Conservation (phyloP, 1,140 invertebrate genomes). For the Pectinophora gossypiella region DNA sequence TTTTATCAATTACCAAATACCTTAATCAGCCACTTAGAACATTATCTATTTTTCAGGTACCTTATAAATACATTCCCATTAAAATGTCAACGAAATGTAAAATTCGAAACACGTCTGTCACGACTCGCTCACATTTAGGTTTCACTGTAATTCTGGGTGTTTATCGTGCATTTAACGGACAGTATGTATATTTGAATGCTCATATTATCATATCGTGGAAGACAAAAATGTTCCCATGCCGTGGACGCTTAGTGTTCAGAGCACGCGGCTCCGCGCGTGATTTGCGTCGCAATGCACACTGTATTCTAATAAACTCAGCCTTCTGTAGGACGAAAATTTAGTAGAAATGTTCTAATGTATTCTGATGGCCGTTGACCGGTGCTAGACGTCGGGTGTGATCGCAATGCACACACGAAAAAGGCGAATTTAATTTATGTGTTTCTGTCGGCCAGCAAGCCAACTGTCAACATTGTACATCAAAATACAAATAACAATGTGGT, state of each 20-base stretch:
- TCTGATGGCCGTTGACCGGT: conserved; percentile 65
- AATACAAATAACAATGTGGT: background rate
- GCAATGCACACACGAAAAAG: conserved; percentile 12
- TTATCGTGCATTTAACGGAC: conserved; percentile 75
- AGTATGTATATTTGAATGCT: conserved; percentile 75
- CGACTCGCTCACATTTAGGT: conserved; percentile 66
- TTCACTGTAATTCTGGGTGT: conserved; percentile 75
- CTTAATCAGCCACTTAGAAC: too few relatives aligned
- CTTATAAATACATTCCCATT: too few relatives aligned
- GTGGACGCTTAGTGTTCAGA: conserved; percentile 57
- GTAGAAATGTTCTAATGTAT: conserved; percentile 74
- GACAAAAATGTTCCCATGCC: conserved; percentile 75
- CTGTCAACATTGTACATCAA: background rate
- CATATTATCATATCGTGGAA: conserved; percentile 75
- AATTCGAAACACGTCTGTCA: conserved; percentile 66
- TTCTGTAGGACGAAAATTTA: conserved; percentile 76
- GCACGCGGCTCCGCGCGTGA: conserved; percentile 67
- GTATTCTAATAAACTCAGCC: conserved; percentile 74
- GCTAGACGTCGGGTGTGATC: conserved; percentile 36
- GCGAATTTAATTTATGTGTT: too few relatives aligned
- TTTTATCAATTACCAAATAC: too few relatives aligned
- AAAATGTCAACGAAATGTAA: conserved; percentile 50
- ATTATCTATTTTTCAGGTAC: background rate
- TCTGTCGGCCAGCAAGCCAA: background rate
- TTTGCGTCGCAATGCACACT: conserved; percentile 52